Evolutionary conservation across 2,797 vertebrate species (phyloP).

Genomic region (Aselliscus stoliczkanus): DNA sequence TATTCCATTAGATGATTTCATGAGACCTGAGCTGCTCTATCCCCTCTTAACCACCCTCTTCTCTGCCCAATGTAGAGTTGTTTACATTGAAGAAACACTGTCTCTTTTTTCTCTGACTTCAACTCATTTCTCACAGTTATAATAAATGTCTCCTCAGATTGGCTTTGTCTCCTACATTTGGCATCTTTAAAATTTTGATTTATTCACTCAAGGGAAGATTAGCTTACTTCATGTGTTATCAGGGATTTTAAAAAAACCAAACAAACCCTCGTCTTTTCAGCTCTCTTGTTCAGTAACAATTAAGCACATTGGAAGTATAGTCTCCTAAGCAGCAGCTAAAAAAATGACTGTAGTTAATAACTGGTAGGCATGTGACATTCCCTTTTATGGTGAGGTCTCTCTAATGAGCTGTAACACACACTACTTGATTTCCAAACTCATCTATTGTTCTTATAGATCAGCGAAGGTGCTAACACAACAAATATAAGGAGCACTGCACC

Average conservation of each 20-base stretch:
- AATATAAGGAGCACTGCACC: neutral
- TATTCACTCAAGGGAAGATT: constrained; percentile 21
- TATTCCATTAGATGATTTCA: constrained; percentile 80
- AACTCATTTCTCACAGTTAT: constrained; percentile 22
- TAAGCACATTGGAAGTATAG: constrained; percentile 64
- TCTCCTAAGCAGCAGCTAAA: constrained; percentile 52
- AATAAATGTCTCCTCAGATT: constrained; percentile 29
- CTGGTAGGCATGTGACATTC: constrained; percentile 17
- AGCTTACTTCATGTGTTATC: constrained; percentile 57
- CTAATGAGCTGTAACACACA: constrained; percentile 48
- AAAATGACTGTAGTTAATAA: constrained; percentile 54
- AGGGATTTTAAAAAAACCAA: neutral
- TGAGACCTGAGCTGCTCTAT: constrained; percentile 67
- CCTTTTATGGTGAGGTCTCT: constrained; percentile 18
- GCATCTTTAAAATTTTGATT: constrained; percentile 62
- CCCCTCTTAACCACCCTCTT: constrained; percentile 19
- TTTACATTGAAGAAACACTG: constrained; percentile 33
- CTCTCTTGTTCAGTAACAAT: constrained; percentile 58
- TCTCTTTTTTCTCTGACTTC: neutral
- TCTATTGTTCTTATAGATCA: constrained; percentile 65
- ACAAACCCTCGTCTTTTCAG: constrained; percentile 36
- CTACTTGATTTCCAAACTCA: constrained; percentile 54
- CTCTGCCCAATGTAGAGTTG: constrained; percentile 43
- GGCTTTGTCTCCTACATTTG: constrained; percentile 57
- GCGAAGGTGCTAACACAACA: constrained; percentile 61